Conservation (phyloP, 2,113 vertebrate genomes). For the Cygnus buccinator region DNA sequence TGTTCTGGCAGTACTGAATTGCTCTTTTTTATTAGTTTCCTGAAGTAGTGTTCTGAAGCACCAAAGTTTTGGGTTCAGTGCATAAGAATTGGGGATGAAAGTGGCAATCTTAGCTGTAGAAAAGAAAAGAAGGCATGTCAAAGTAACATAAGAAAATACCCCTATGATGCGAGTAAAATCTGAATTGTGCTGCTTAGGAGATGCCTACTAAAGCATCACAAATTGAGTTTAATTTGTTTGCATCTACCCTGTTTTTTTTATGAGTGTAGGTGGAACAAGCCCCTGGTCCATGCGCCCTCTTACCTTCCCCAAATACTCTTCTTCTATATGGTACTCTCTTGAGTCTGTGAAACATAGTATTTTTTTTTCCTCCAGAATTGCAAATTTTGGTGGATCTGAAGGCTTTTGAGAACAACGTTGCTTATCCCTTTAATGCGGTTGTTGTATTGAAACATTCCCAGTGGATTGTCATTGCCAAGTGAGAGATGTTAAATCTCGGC, state of each 20-base stretch:
- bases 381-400: neutral
- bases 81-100: neutral
- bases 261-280: neutral
- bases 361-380: neutral
- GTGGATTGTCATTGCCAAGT: slow-evolving; percentile 35
- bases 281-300: neutral
- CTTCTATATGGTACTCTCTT: neutral
- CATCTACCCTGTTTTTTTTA: neutral
- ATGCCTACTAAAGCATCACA: neutral
- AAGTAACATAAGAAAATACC: neutral
- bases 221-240: neutral
- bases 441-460: slow-evolving; percentile 1
- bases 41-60: neutral
- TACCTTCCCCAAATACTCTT: neutral
- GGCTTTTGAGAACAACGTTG: neutral
- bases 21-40: neutral
- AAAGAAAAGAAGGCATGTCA: neutral
- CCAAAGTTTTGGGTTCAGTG: neutral
- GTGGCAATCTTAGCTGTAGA: fast-evolving
- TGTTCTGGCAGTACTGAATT: neutral
- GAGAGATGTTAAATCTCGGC: slow-evolving; percentile 25
- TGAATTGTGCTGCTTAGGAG: neutral
- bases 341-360: neutral
- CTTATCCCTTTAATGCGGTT: slow-evolving; percentile 20
- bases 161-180: neutral